Evolutionary conservation across 2,113 vertebrate genomes (phyloP), one percentile per base, ranked within the genome.

Genomic region (Gobius niger): DNA sequence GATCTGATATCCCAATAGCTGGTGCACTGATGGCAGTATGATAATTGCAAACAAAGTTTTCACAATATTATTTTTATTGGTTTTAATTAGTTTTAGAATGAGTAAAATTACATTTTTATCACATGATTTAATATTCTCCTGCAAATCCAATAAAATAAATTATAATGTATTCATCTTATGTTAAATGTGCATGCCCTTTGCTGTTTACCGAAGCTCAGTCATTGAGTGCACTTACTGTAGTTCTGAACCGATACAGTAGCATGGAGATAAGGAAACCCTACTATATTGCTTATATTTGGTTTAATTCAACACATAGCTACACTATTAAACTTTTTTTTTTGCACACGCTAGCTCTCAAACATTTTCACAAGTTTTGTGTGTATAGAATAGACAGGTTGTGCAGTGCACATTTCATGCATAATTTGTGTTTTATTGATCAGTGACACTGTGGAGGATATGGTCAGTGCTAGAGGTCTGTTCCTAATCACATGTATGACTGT

Each of bases 381-480:
- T 56, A 13, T 13, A 24, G 2, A 51, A 9, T 18, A 9, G 18
- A 9, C 8, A 18, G 7, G 41, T 73, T 15, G 67, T 10, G 24
- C 14, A 61, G 65, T 63, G n/a, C 15, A 5, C 7, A 18, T 47
- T 62, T 0, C 11, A 19, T 4, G n/a, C 53, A 54, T 7, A 24
- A 53, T 56, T 67, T 46, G 19, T 44, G 16, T 51, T 77, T 47
- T 10, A 68, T 80, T 76, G 42, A 60, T 47, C 10, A 7, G 14
- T 72, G 67, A 47, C 19, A 60, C 63, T 19, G 47, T 54, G 34
- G 40, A 44, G 63, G 46, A 78, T 75, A 46, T 57, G 71, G 49
- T 73, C 52, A 70, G 76, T 78, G 78, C 46, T 82, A 85, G 72
- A 78, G 66, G 82, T 81, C 66, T 59, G 49, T 78, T 87, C 73